Conservation (phyloP, 2,113 vertebrate species). For the Picathartes gymnocephalus region DNA sequence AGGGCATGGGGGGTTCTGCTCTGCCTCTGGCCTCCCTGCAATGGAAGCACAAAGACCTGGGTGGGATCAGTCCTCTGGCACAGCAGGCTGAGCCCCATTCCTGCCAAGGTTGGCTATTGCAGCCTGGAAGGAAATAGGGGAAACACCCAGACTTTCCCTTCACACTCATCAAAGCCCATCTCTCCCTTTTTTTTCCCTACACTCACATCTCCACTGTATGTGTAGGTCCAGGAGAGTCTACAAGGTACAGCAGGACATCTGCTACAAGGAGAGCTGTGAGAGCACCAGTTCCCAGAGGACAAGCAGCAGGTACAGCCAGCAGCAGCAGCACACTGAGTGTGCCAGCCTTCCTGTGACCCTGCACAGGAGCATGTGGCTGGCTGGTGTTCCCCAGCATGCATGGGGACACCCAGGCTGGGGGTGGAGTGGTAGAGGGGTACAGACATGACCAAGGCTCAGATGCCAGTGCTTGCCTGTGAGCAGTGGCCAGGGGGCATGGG, state of each 20-base stretch:
- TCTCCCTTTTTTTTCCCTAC: background rate
- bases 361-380: background rate
- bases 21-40: accelerated
- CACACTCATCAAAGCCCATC: background rate
- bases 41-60: background rate
- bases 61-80: background rate
- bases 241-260: conserved; percentile 87
- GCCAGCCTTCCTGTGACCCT: background rate
- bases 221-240: conserved; percentile 88
- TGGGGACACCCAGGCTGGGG: background rate
- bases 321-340: accelerated
- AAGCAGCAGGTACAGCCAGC: conserved; percentile 69
- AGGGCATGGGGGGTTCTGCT: background rate
- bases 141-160: background rate
- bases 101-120: background rate
- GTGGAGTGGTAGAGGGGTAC: background rate
- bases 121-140: background rate
- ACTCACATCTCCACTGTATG: background rate
- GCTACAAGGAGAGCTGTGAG: conserved; percentile 88
- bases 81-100: background rate
- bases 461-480: background rate
- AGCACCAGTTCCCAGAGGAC: conserved; percentile 60
- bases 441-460: accelerated
- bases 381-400: accelerated
- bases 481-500: accelerated